Conservation (phyloP, 2,113 vertebrate species). For the Coptodon rendalli region DNA sequence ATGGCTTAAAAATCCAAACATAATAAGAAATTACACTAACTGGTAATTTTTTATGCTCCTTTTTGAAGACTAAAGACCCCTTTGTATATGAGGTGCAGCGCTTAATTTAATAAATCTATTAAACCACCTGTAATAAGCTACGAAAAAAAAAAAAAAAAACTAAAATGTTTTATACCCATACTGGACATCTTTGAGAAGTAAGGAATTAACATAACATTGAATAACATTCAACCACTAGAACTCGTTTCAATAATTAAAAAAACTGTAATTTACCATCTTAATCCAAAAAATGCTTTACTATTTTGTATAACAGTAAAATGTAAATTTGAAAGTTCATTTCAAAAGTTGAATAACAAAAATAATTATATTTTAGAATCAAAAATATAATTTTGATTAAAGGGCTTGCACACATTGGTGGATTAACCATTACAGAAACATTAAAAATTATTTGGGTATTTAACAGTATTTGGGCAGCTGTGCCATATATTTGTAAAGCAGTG, state of each 20-base stretch:
- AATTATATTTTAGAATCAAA: not conserved
- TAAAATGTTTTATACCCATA: not conserved
- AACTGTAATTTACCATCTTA: not conserved
- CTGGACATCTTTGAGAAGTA: not conserved
- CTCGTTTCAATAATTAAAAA: accelerated
- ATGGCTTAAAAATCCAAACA: not conserved
- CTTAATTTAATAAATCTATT: not conserved
- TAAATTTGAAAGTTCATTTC: too few species aligned
- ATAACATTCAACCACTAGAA: not conserved
- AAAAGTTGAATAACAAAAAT: not conserved
- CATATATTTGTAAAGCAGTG: not conserved
- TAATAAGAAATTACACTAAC: not conserved
- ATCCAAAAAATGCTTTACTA: not conserved
- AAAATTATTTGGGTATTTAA: too few species aligned
- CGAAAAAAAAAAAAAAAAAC: accelerated
- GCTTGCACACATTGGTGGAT: not conserved
- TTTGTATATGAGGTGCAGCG: not conserved
- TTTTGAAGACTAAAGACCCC: not conserved
- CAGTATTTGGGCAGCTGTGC: too few species aligned
- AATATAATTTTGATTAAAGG: not conserved
- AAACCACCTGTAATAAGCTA: not conserved
- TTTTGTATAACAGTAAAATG: not conserved
- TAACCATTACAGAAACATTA: not conserved
- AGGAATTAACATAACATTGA: not conserved
- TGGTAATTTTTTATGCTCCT: not conserved